A percentile compares a stretch with the other conserved stretches of the same genome.
phyloP scores from a whole-genome alignment of 2,797 vertebrate species.

The Acanthurus tractus region DNA sequence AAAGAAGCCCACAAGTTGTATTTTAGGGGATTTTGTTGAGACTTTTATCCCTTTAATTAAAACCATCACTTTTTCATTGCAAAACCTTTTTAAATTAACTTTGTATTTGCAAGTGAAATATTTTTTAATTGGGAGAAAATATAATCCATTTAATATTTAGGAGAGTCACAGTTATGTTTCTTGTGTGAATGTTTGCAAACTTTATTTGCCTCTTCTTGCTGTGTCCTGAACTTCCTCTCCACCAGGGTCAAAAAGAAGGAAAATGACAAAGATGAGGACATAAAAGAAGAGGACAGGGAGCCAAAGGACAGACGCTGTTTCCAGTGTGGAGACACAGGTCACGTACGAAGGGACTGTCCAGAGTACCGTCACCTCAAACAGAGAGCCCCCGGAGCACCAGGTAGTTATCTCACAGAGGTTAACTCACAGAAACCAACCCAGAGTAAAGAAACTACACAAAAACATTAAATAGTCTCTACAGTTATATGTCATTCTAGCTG shows the following conservation, averaged over 20 bases:
- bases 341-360: slow-evolving; percentile 96
- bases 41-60: not conserved
- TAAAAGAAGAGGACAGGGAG: slow-evolving; percentile 94
- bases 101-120: not conserved
- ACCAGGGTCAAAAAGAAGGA: slow-evolving; percentile 97
- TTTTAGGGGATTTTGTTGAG: not conserved
- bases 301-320: slow-evolving; percentile 95
- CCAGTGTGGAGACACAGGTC: slow-evolving; percentile 95
- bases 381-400: slow-evolving; percentile 82
- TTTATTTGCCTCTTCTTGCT: not conserved
- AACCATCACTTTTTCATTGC: not conserved
- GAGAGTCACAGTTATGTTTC: not conserved
- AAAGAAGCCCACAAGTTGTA: not conserved
- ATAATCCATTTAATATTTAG: not conserved
- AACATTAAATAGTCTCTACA: not conserved
- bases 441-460: not conserved
- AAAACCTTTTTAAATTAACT: not conserved
- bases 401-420: slow-evolving; percentile 40
- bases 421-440: not conserved
- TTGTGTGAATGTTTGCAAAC: not conserved
- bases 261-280: slow-evolving; percentile 93
- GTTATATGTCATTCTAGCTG: not conserved
- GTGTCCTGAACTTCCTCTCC: not conserved
- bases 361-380: slow-evolving; percentile 94
- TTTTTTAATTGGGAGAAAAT: not conserved